A percentile compares a stretch with the other conserved stretches of the same genome.
Conservation (phyloP, 2,113 vertebrate species). For the Ascaphus truei region DNA sequence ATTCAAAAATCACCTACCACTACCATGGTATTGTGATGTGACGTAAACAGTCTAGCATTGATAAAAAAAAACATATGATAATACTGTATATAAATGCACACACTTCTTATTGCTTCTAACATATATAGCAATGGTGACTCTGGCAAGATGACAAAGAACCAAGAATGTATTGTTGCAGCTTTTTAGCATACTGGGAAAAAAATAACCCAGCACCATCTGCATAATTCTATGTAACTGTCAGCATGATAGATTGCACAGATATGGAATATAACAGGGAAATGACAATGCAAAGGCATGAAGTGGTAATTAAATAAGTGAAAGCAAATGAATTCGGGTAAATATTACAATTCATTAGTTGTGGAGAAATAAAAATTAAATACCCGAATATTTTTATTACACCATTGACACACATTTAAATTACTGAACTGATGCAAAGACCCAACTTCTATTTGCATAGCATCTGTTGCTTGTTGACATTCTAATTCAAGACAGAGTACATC, state of each 20-base stretch:
- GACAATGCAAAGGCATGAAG: slow-evolving; percentile 31
- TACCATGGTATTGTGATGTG: no score
- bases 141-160: slow-evolving; percentile 11
- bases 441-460: no score
- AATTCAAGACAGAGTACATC: no score
- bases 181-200: slow-evolving; percentile 23
- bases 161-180: slow-evolving; percentile 43
- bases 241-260: slow-evolving; percentile 43
- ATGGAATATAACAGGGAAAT: slow-evolving; percentile 27
- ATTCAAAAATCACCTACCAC: no score
- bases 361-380: background rate
- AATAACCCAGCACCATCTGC: slow-evolving; percentile 38
- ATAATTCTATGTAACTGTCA: slow-evolving; percentile 47
- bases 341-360: background rate
- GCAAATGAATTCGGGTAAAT: slow-evolving; percentile 33
- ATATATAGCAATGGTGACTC: background rate
- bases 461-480: no score
- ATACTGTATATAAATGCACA: no score
- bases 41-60: no score
- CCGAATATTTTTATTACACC: background rate
- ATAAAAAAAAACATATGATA: no score
- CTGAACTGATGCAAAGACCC: no score
- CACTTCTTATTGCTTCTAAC: no score
- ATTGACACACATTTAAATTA: no score
- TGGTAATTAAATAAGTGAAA: slow-evolving; percentile 38